A percentile compares a stretch with the other conserved stretches of the same genome.
These are phyloP conservation scores for Virgularia gustaviana DNA, from an alignment of 92 coral and sea anemone genomes.

Conservation along the genomic window DNA sequence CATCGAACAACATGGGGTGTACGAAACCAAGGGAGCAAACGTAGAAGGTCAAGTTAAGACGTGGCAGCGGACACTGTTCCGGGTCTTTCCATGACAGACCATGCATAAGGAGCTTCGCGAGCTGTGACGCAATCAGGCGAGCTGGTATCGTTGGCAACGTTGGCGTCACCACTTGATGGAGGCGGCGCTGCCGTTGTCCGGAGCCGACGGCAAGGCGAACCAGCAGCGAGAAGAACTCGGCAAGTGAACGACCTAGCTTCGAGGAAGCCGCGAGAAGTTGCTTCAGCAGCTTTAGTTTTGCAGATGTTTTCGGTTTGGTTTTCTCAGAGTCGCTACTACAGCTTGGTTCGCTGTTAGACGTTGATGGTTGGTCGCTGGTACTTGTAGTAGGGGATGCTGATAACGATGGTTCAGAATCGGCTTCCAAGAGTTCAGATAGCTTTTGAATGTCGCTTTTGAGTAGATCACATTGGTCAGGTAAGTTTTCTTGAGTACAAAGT, in stretches of 20 bases:
- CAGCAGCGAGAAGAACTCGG: slow-evolving; percentile 84
- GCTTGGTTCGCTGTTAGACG: slow-evolving; percentile 7
- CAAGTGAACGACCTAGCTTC: slow-evolving; percentile 74
- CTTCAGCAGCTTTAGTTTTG: slow-evolving; percentile 70
- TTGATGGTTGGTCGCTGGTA: background rate
- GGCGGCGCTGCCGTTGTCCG: slow-evolving; percentile 88
- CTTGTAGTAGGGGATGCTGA: slow-evolving; percentile 30
- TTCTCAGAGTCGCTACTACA: slow-evolving; percentile 33
- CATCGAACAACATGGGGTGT: slow-evolving; percentile 87
- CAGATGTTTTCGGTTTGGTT: slow-evolving; percentile 59
- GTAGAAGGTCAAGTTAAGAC: slow-evolving; percentile 71
- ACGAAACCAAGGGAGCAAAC: slow-evolving; percentile 81
- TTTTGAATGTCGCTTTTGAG: slow-evolving; percentile 49
- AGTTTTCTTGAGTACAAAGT: slow-evolving; percentile 54
- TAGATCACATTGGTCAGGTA: slow-evolving; percentile 36
- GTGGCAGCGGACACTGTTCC: slow-evolving; percentile 52
- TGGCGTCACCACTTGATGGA: slow-evolving; percentile 76
- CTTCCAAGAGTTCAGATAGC: slow-evolving; percentile 49
- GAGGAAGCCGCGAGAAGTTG: slow-evolving; percentile 82
- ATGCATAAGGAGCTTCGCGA: slow-evolving; percentile 66
- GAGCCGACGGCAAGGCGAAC: slow-evolving; percentile 84
- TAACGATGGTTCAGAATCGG: slow-evolving; percentile 36
- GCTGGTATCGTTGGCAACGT: slow-evolving; percentile 79
- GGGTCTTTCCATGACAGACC: slow-evolving; percentile 74
- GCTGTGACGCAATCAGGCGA: slow-evolving; percentile 67